phyloP scores from a whole-genome alignment of 2,797 vertebrate species.

The Remorina albescens region DNA sequence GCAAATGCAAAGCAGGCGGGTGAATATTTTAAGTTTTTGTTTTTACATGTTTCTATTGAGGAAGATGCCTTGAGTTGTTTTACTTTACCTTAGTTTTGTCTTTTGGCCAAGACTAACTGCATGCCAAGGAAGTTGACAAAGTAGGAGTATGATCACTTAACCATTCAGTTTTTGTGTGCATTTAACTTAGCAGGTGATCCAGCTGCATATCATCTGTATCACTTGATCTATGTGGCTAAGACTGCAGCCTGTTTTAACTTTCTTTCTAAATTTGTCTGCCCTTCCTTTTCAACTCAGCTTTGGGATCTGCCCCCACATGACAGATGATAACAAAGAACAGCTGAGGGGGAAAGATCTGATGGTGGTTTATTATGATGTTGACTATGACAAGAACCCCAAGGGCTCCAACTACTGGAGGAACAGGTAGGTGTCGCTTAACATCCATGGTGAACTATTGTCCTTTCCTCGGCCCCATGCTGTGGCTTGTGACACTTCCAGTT shows the following conservation, averaged over 20 bases:
- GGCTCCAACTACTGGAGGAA: conserved; percentile 99
- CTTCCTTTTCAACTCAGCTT: conserved; percentile 80
- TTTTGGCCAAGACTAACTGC: background rate
- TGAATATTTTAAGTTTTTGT: no score
- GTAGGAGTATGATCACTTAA: background rate
- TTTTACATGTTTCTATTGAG: no score
- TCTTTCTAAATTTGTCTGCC: background rate
- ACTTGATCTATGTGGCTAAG: background rate
- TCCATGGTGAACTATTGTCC: no score
- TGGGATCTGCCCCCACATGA: conserved; percentile 97
- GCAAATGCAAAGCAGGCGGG: background rate
- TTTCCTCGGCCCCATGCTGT: no score
- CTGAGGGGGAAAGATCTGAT: conserved; percentile 93
- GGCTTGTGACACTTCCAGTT: background rate
- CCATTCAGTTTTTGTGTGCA: no score
- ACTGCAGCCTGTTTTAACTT: background rate
- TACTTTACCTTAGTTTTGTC: background rate
- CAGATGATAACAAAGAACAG: conserved; percentile 96
- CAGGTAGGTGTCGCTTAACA: conserved; percentile 82
- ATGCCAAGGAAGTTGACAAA: background rate
- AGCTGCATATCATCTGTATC: background rate
- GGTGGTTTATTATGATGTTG: conserved; percentile 96
- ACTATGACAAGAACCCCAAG: conserved; percentile 97
- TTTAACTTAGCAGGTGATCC: background rate
- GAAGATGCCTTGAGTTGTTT: background rate